These are phyloP conservation scores for Caenorhabditis inopinata DNA, from an alignment of 1,140 invertebrate genomes.

Conservation along the genomic window DNA sequence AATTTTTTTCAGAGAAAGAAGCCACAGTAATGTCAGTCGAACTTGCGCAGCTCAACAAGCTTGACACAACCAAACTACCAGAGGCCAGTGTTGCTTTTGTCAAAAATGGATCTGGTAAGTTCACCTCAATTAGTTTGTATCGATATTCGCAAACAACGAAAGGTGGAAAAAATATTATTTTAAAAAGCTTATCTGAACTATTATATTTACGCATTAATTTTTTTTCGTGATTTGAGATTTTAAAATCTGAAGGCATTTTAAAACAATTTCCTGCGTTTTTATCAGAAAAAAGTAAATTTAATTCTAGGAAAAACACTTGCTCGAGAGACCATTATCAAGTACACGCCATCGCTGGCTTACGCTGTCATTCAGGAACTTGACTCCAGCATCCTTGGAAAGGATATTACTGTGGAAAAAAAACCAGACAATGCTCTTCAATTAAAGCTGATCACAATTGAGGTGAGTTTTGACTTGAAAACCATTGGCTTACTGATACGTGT, in stretches of 20 bases:
- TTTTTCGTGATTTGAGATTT: too few relatives aligned
- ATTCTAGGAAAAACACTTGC: constrained; percentile 19
- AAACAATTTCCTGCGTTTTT: too few relatives aligned
- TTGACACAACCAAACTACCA: constrained; percentile 6
- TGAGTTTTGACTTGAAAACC: too few relatives aligned
- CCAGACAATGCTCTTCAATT: constrained; percentile 4
- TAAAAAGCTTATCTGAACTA: too few relatives aligned
- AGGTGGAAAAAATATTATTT: too few relatives aligned
- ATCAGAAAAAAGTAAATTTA: not conserved
- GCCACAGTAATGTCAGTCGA: not conserved
- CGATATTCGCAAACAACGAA: too few relatives aligned
- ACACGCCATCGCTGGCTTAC: constrained; percentile 32
- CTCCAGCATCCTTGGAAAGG: constrained; percentile 5
- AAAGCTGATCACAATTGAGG: constrained; percentile 38
- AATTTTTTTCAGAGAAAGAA: not conserved
- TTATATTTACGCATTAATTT: too few relatives aligned
- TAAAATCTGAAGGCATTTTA: too few relatives aligned
- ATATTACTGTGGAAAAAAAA: constrained; percentile 15
- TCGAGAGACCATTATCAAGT: constrained; percentile 28
- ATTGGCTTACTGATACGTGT: too few relatives aligned
- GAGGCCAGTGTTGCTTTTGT: constrained; percentile 2
- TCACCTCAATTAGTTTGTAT: too few relatives aligned
- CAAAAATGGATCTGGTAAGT: not conserved
- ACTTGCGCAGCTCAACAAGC: constrained; percentile 11
- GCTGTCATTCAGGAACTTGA: constrained; percentile 15